Evolutionary conservation across 1,140 invertebrate genomes (phyloP).

Genomic region (Leptinotarsa undecemlineata): DNA sequence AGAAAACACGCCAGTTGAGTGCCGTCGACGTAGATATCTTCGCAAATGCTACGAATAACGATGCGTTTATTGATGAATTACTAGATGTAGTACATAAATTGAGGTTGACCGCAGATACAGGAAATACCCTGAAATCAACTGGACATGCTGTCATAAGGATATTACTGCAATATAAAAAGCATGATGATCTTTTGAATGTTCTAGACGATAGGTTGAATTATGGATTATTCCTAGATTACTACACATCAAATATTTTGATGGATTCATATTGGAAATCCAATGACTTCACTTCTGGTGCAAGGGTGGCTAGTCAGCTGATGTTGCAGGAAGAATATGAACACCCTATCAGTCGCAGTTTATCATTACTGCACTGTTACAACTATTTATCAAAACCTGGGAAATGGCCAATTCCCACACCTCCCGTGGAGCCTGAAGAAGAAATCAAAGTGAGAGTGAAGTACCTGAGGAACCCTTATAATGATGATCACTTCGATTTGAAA

Average conservation of each 20-base stretch:
- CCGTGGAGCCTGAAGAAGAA: slow-evolving; percentile 64
- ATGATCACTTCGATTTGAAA: slow-evolving; percentile 85
- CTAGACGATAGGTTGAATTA: slow-evolving; percentile 83
- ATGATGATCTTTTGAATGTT: slow-evolving; percentile 69
- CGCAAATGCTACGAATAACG: slow-evolving; percentile 63
- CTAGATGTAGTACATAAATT: slow-evolving; percentile 71
- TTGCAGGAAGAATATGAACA: slow-evolving; percentile 85
- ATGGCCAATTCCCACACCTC: slow-evolving; percentile 58
- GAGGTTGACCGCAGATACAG: slow-evolving; percentile 68
- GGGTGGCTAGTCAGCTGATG: slow-evolving; percentile 79
- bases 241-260: slow-evolving; percentile 79
- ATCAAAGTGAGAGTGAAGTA: slow-evolving; percentile 78
- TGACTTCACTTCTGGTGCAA: slow-evolving; percentile 73
- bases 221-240: slow-evolving; percentile 86
- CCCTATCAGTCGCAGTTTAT: slow-evolving; percentile 70
- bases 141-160: slow-evolving; percentile 76
- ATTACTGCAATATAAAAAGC: slow-evolving; percentile 63
- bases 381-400: slow-evolving; percentile 67
- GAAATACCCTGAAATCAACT: slow-evolving; percentile 75
- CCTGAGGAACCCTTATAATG: slow-evolving; percentile 79
- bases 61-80: slow-evolving; percentile 66
- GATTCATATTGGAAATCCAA: slow-evolving; percentile 74
- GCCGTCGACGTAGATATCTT: slow-evolving; percentile 78
- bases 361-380: slow-evolving; percentile 75
- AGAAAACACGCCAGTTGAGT: slow-evolving; percentile 60